Evolutionary conservation across 2,888 invertebrate genomes (phyloP).

Genomic region (Cephus runcator): DNA sequence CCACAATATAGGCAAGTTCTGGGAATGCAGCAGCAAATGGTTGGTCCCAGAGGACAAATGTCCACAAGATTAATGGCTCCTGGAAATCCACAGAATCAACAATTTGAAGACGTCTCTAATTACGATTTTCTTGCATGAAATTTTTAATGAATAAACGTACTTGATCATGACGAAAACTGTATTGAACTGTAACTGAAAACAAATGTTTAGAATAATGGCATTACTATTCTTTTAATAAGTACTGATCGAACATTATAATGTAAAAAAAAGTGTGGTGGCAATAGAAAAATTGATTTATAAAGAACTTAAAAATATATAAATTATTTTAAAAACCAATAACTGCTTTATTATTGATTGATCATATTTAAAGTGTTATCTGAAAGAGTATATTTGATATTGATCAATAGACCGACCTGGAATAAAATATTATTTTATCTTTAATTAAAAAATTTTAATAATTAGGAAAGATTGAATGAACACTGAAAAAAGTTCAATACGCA

Average conservation of each 20-base stretch:
- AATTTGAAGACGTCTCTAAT: constrained; percentile 68
- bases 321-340: not conserved
- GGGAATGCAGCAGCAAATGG: constrained; percentile 69
- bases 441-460: not conserved
- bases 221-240: not conserved
- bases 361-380: not conserved
- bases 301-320: not conserved
- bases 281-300: not conserved
- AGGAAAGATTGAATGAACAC: not conserved
- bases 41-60: constrained; percentile 66
- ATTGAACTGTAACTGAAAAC: not conserved
- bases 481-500: not conserved
- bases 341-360: not conserved
- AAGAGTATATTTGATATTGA: not conserved
- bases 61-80: constrained; percentile 63
- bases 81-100: constrained; percentile 64
- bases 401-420: not conserved
- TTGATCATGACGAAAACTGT: not conserved
- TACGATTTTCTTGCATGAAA: constrained; percentile 63
- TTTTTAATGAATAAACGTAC: not conserved
- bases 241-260: not conserved
- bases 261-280: not conserved
- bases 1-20: constrained; percentile 77
- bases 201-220: not conserved
- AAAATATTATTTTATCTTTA: not conserved